These are phyloP conservation scores for Epistrophe grossulariae DNA, from an alignment of 2,888 invertebrate species.

Conservation along the genomic window DNA sequence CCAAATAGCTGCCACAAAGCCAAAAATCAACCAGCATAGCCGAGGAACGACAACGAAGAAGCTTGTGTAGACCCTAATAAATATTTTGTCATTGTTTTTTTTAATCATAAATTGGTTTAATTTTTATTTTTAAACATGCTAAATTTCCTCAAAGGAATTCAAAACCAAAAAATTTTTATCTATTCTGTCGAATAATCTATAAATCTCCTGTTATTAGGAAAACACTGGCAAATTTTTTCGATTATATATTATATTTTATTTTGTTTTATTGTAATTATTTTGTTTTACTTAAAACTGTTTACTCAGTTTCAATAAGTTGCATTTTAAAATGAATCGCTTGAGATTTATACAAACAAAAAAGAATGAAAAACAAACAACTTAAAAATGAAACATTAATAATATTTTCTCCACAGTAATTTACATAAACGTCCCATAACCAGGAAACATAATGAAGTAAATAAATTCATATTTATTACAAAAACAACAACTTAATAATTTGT, in stretches of 20 bases:
- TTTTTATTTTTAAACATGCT: slow-evolving; percentile 85
- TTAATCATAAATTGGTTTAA: slow-evolving; percentile 5
- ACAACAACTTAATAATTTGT: neutral
- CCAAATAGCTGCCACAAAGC: slow-evolving; percentile 78
- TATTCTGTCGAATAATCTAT: slow-evolving; percentile 67
- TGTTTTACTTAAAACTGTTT: slow-evolving; percentile 53
- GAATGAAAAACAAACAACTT: slow-evolving; percentile 6
- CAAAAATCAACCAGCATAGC: slow-evolving; percentile 86
- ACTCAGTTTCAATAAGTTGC: slow-evolving; percentile 46
- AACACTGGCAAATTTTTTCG: slow-evolving; percentile 50
- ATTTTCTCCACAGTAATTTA: slow-evolving; percentile 45
- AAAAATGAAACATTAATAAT: neutral
- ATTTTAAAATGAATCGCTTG: slow-evolving; percentile 60
- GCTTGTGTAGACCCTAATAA: slow-evolving; percentile 87
- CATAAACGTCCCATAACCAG: slow-evolving; percentile 40
- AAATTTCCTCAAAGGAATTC: slow-evolving; percentile 13
- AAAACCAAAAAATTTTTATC: slow-evolving; percentile 50
- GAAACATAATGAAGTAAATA: slow-evolving; percentile 51
- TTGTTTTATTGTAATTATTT: slow-evolving; percentile 31
- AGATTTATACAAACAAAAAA: slow-evolving; percentile 38
- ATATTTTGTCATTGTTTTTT: neutral
- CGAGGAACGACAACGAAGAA: slow-evolving; percentile 89
- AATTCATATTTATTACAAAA: slow-evolving; percentile 66
- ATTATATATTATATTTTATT: slow-evolving; percentile 32
- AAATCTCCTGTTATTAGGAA: slow-evolving; percentile 63